These are phyloP conservation scores for Phortica variegata DNA, from an alignment of 1,140 invertebrate species.

Conservation along the genomic window DNA sequence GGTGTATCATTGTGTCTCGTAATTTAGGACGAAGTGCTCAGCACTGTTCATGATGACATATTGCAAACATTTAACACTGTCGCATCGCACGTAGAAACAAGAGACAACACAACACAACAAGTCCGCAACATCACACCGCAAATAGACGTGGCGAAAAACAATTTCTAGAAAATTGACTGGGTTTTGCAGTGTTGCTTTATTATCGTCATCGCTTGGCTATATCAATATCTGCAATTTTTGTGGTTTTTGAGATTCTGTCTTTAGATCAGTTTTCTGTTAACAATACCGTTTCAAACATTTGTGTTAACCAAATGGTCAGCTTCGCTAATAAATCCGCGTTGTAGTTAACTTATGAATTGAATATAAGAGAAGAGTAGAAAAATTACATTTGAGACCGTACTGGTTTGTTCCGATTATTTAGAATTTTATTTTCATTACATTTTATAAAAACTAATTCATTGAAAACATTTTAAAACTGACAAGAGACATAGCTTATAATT, in stretches of 20 bases:
- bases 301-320: conserved; percentile 52
- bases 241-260: conserved; percentile 18
- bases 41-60: conserved; percentile 53
- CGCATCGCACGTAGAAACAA: conserved; percentile 36
- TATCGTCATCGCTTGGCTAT: conserved; percentile 19
- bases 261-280: conserved; percentile 21
- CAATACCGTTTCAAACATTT: conserved; percentile 41
- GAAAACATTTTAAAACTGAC: too few relatives aligned
- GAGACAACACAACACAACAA: conserved; percentile 21
- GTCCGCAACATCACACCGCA: conserved; percentile 32
- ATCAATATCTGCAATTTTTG: conserved; percentile 7
- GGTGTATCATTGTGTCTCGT: conserved; percentile 48
- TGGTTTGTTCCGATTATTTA: too few relatives aligned
- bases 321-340: conserved; percentile 47
- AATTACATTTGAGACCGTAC: too few relatives aligned
- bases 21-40: conserved; percentile 29
- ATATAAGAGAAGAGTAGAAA: too few relatives aligned
- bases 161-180: conserved; percentile 54
- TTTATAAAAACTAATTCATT: too few relatives aligned
- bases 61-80: conserved; percentile 56
- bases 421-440: too few relatives aligned
- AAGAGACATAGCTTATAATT: too few relatives aligned
- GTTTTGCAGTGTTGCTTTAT: conserved; percentile 54
- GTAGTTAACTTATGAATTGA: too few relatives aligned
- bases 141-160: conserved; percentile 37